Base-by-base conservation (phyloP, 2,888 invertebrate genomes). In the Parapristionchus giblindavisi region DNA sequence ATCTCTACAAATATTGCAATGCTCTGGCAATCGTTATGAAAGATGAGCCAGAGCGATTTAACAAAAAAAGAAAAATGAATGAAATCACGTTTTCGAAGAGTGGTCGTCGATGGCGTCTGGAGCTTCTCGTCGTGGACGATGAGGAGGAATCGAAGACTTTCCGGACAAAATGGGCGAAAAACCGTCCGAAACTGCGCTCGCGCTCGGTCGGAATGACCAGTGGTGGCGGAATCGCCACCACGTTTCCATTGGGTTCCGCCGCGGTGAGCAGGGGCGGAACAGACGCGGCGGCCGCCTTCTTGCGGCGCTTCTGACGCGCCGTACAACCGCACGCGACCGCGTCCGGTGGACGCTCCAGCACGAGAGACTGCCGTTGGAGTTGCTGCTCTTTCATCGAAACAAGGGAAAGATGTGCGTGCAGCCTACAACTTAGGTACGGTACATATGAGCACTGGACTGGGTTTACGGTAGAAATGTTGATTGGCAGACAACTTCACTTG, bases 241-340 rank as follows among this genome's bases (percentile, higher is more conserved):
- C n/a, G n/a, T n/a, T n/a, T n/a, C n/a, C n/a, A n/a, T n/a, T n/a
- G n/a, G 43, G 63, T 40, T 17, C 43, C 63, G 1, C 32, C 60
- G 36, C 34, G 34, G 5, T 29, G 14, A 2, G 43, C 24, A 4
- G 43, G 36, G 60, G 34, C n/a, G 58, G 14, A 2, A 32, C 24
- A 4, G 43, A 40, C n/a, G 29, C 36, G 43, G 17, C 21, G 27
- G 40, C 63, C 43, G 17, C 17, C 43, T 43, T 43, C n/a, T 43
- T 40, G 1, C 63, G 63, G 56, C 27, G 21, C 78, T 72, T 56
- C 65, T 61, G 63, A 11, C 43, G 43, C 29, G 63, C 43, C 21
- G 78, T 78, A 72, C 83, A 83, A 36, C 81, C 83, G 56, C 81
- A 80, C 5, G 79, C 76, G 21, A 80, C 83, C 43, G 83, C 83